These are phyloP conservation scores for Holothuria leucospilota DNA, from an alignment of 53 echinoderm and acorn worm species.

Conservation along the genomic window DNA sequence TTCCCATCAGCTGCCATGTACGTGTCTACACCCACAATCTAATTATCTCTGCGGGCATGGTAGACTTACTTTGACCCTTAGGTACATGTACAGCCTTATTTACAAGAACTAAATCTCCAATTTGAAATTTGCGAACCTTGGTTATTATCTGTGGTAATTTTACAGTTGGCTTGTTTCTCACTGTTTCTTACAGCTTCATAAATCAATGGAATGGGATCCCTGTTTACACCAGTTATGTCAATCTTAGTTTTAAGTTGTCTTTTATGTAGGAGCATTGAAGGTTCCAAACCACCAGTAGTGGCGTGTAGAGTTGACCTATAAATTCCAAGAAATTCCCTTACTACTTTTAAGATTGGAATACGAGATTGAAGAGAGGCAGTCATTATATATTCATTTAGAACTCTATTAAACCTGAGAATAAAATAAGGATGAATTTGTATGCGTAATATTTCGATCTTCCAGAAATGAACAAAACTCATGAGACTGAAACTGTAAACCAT, in stretches of 20 bases:
- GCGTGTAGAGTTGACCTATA: conserved; percentile 46
- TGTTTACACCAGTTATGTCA: not conserved
- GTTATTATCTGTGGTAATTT: not conserved
- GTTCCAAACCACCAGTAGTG: conserved; percentile 41
- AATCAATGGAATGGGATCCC: not conserved
- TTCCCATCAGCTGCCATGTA: not conserved
- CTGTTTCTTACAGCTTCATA: not conserved
- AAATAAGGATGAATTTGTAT: conserved; percentile 41
- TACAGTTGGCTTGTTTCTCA: not conserved
- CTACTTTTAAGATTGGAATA: not conserved
- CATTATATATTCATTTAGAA: conserved; percentile 40
- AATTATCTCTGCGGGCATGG: not conserved
- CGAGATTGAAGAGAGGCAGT: not conserved
- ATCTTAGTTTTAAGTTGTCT: not conserved
- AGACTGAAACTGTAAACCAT: conserved; percentile 38
- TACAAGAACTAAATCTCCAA: not conserved
- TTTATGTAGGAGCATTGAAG: not conserved
- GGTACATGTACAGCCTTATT: not conserved
- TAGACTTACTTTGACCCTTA: not conserved
- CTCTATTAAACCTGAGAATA: conserved; percentile 55
- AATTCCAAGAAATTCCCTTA: conserved; percentile 23
- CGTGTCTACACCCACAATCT: not conserved
- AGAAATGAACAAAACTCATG: conserved; percentile 39
- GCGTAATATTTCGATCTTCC: conserved; percentile 39
- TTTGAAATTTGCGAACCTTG: not conserved